These are phyloP conservation scores for Falco cherrug DNA, from an alignment of 2,797 vertebrate genomes.

Conservation along the genomic window DNA sequence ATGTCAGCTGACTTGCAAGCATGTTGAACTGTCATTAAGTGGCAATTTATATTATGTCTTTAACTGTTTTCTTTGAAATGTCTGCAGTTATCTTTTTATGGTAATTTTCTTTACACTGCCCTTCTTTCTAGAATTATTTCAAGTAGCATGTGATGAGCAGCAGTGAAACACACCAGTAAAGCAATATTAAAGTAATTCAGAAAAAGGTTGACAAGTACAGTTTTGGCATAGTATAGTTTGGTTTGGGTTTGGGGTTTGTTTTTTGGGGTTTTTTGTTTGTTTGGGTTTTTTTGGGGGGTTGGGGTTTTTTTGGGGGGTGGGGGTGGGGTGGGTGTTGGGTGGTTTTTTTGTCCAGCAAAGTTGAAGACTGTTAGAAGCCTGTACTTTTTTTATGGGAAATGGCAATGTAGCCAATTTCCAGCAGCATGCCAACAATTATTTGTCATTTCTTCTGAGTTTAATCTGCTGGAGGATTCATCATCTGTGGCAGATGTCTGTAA, in stretches of 20 bases:
- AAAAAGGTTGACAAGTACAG: not conserved
- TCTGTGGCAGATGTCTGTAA: constrained; percentile 8
- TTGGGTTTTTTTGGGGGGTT: no score
- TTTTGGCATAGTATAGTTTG: not conserved
- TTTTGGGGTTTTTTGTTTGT: no score
- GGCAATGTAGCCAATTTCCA: not conserved
- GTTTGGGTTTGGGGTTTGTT: no score
- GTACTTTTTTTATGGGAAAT: not conserved
- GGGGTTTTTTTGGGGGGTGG: no score
- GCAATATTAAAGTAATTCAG: not conserved
- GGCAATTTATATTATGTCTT: not conserved
- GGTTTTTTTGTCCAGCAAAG: not conserved
- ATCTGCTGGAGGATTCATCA: not conserved
- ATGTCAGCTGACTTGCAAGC: not conserved
- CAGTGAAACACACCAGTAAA: not conserved
- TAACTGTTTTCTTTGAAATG: not conserved
- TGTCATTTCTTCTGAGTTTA: not conserved
- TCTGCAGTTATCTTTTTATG: not conserved
- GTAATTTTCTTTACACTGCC: not conserved
- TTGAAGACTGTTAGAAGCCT: not conserved
- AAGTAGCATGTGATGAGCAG: not conserved
- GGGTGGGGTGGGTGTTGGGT: no score
- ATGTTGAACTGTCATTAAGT: not conserved
- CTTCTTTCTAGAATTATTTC: not conserved
- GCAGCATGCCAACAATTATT: not conserved